phyloP scores from a whole-genome alignment of 53 echinoderm and acorn worm genomes.

The Zoroaster sp. region DNA sequence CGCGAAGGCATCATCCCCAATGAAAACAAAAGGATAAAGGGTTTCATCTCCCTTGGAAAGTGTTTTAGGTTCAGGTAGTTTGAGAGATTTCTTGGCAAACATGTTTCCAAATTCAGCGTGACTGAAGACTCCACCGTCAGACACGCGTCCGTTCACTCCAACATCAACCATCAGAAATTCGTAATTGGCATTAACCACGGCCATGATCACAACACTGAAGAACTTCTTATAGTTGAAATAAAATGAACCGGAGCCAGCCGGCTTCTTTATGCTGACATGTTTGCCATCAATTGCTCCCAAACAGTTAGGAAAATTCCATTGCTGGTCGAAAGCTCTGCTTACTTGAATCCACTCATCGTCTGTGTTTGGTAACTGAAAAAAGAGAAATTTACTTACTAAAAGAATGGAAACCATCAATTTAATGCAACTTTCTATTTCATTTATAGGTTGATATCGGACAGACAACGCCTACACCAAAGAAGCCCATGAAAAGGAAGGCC shows the following conservation, averaged over 20 bases:
- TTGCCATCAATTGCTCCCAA: conserved; percentile 62
- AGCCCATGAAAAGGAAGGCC: no score
- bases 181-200: conserved; percentile 23
- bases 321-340: no score
- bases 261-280: conserved; percentile 37
- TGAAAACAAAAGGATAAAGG: conserved; percentile 5
- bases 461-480: no score
- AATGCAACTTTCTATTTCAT: no score
- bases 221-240: conserved; percentile 41
- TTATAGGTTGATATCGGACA: no score
- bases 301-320: conserved; percentile 56
- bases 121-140: background rate
- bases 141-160: background rate
- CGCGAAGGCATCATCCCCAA: conserved; percentile 55
- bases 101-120: background rate
- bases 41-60: background rate
- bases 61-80: background rate
- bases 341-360: no score
- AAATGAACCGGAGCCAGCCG: background rate
- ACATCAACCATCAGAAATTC: conserved; percentile 23
- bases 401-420: no score
- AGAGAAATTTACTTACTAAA: no score
- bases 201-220: conserved; percentile 34
- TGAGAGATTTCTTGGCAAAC: background rate
- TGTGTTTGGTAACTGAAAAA: no score